Conservation (phyloP, 2,113 vertebrate genomes). For the Pelusios castaneus region DNA sequence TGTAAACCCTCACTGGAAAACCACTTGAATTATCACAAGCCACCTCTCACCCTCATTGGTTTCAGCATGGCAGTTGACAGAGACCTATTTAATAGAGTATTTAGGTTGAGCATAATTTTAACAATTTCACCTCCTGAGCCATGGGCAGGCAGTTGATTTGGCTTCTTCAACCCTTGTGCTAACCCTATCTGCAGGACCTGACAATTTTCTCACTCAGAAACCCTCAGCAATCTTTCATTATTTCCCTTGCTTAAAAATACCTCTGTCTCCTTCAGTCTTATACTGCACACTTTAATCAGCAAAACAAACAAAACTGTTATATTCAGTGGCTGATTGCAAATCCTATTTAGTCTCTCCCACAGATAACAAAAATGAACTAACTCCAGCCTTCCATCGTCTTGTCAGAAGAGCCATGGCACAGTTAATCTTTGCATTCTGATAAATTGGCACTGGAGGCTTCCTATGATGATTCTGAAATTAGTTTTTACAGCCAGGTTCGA, state of each 20-base stretch:
- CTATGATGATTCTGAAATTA: neutral
- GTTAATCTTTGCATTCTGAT: neutral
- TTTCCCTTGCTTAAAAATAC: neutral
- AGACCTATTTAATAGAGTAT: neutral
- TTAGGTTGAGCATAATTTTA: neutral
- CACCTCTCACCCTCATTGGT: neutral
- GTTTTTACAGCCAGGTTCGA: neutral
- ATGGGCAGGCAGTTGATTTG: neutral
- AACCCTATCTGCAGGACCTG: neutral
- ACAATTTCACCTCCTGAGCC: neutral
- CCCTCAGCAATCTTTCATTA: neutral
- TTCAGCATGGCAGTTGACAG: neutral
- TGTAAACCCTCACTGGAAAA: neutral
- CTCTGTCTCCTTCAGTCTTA: neutral
- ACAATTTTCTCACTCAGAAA: neutral
- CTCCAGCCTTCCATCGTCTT: neutral
- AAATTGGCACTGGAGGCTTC: neutral
- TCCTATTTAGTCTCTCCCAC: neutral
- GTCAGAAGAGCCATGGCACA: neutral
- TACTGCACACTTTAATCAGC: neutral
- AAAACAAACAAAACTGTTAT: neutral
- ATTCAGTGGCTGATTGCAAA: neutral
- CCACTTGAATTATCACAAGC: neutral
- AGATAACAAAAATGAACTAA: neutral
- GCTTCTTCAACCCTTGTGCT: neutral